Conservation (phyloP, 2,888 invertebrate species). For the Eristalis intricaria region DNA sequence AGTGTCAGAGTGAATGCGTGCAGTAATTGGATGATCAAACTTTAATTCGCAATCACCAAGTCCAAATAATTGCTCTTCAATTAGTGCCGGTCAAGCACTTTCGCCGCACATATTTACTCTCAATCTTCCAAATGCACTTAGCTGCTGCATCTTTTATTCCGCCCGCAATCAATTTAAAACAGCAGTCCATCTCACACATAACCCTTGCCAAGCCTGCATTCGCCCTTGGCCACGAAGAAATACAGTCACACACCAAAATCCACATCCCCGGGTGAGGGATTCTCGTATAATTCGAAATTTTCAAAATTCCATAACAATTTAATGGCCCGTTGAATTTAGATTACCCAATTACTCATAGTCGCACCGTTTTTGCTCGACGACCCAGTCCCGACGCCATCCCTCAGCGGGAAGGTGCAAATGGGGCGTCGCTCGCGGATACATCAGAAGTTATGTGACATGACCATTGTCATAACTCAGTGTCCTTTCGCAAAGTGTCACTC, state of each 20-base stretch:
- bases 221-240: not conserved
- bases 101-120: too few relatives aligned
- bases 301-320: constrained; percentile 28
- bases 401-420: constrained; percentile 29
- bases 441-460: constrained; percentile 47
- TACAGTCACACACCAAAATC: not conserved
- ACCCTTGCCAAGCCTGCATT: not conserved
- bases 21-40: constrained; percentile 4
- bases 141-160: too few relatives aligned
- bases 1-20: not conserved
- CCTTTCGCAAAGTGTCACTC: constrained; percentile 40
- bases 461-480: constrained; percentile 51
- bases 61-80: not conserved
- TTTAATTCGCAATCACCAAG: not conserved
- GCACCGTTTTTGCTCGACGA: constrained; percentile 23
- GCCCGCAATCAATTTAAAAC: not conserved
- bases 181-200: not conserved
- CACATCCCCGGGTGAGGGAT: not conserved
- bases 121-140: too few relatives aligned
- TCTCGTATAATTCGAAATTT: not conserved
- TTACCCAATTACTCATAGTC: constrained; percentile 53
- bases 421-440: constrained; percentile 14
- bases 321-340: constrained; percentile 61
- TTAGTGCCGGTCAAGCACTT: not conserved
- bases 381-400: not conserved